Conservation (phyloP, 2,113 vertebrate genomes). For the Psettodes erumei region DNA sequence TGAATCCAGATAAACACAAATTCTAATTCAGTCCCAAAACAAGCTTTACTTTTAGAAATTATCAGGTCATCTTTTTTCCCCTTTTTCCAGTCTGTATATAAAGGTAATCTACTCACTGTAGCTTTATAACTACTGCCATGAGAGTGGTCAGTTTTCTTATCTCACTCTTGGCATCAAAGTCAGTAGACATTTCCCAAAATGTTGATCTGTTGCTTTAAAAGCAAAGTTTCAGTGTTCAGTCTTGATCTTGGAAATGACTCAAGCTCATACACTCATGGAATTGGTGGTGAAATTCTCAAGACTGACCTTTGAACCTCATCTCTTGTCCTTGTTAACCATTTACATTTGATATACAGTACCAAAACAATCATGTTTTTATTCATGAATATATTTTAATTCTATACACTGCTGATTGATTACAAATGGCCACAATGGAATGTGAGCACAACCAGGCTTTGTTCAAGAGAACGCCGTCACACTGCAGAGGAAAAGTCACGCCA, state of each 20-base stretch:
- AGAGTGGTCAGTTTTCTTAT: too few species aligned
- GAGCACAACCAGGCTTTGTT: conserved; percentile 14
- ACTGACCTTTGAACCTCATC: too few species aligned
- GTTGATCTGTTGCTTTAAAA: too few species aligned
- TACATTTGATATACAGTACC: neutral
- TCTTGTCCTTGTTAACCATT: too few species aligned
- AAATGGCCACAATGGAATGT: conserved; percentile 22
- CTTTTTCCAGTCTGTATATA: neutral
- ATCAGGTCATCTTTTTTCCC: neutral
- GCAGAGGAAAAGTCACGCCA: neutral
- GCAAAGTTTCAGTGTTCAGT: neutral
- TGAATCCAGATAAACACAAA: neutral
- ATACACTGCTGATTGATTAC: conserved; percentile 38
- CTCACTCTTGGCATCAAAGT: too few species aligned
- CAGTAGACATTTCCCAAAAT: too few species aligned
- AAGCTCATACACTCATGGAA: neutral
- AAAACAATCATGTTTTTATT: neutral
- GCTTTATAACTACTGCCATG: too few species aligned
- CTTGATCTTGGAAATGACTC: neutral
- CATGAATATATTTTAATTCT: conserved; percentile 62
- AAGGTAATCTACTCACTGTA: too few species aligned
- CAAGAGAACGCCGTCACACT: conserved; percentile 8
- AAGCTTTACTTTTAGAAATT: neutral
- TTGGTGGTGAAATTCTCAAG: neutral
- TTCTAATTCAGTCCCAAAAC: neutral